Conservation (phyloP, 1,140 invertebrate genomes). For the Lordiphosa collinella region DNA sequence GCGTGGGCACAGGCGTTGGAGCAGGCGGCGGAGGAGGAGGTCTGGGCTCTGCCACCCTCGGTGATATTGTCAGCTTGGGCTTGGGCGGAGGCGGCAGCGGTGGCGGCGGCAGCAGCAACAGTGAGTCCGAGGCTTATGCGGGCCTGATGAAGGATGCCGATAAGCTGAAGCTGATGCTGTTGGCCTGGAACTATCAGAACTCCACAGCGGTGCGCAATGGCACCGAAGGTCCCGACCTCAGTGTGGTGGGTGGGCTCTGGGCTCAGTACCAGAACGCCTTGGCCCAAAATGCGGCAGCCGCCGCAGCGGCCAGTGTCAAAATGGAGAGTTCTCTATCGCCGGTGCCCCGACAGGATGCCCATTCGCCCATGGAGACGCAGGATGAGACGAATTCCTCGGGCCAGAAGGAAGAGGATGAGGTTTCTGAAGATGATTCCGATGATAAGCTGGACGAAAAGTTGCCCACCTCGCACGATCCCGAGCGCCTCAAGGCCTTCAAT, state of each 20-base stretch:
- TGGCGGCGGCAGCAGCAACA: slow-evolving; percentile 42
- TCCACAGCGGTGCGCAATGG: slow-evolving; percentile 82
- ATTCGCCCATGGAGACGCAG: slow-evolving; percentile 84
- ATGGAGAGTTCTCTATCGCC: slow-evolving; percentile 72
- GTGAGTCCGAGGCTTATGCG: slow-evolving; percentile 72
- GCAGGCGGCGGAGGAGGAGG: slow-evolving; percentile 23
- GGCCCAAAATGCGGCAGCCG: slow-evolving; percentile 69
- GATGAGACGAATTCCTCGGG: slow-evolving; percentile 96
- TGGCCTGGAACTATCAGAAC: slow-evolving; percentile 90
- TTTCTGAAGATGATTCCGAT: slow-evolving; percentile 93
- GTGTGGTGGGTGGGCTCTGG: slow-evolving; percentile 87
- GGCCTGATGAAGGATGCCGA: slow-evolving; percentile 87
- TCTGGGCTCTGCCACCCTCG: slow-evolving; percentile 12
- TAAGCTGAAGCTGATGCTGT: slow-evolving; percentile 91
- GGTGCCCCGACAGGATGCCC: slow-evolving; percentile 62
- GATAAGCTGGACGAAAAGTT: slow-evolving; percentile 90
- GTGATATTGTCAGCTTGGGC: slow-evolving; percentile 42
- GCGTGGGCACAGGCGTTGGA: slow-evolving; percentile 27
- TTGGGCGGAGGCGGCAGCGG: slow-evolving; percentile 39
- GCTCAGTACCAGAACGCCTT: slow-evolving; percentile 85
- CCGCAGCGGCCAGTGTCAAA: slow-evolving; percentile 59
- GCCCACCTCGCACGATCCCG: slow-evolving; percentile 92
- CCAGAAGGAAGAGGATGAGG: slow-evolving; percentile 96
- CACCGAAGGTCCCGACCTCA: slow-evolving; percentile 77
- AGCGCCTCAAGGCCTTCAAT: slow-evolving; percentile 97